Evolutionary conservation across 2,113 vertebrate genomes (phyloP).

Genomic region (Podocnemis expansa): DNA sequence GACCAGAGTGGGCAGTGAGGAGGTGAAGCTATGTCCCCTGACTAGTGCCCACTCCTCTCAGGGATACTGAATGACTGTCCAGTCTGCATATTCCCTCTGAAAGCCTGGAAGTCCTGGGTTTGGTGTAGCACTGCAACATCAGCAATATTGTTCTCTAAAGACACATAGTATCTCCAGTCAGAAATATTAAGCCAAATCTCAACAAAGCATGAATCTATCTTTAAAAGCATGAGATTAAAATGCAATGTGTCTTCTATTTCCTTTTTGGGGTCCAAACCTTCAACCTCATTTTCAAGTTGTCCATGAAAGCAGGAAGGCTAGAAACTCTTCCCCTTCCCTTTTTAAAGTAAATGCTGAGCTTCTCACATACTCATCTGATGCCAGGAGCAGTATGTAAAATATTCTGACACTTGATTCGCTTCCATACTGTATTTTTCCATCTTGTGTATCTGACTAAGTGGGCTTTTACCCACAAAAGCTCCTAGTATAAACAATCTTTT

Average conservation of each 20-base stretch:
- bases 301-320: background rate
- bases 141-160: background rate
- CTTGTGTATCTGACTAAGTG: no score
- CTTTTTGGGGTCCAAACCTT: background rate
- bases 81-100: background rate
- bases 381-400: background rate
- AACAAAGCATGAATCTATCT: background rate
- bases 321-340: background rate
- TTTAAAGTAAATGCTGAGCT: background rate
- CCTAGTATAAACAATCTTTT: no score
- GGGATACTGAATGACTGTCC: background rate
- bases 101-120: background rate
- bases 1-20: background rate
- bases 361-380: background rate
- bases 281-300: background rate
- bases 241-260: background rate
- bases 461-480: no score
- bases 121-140: background rate
- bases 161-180: background rate
- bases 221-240: background rate
- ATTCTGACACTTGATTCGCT: no score
- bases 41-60: background rate
- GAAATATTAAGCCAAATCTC: background rate
- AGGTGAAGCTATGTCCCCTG: background rate
- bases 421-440: no score